phyloP scores from a whole-genome alignment of 1,140 invertebrate genomes.

The Aphis gossypii region DNA sequence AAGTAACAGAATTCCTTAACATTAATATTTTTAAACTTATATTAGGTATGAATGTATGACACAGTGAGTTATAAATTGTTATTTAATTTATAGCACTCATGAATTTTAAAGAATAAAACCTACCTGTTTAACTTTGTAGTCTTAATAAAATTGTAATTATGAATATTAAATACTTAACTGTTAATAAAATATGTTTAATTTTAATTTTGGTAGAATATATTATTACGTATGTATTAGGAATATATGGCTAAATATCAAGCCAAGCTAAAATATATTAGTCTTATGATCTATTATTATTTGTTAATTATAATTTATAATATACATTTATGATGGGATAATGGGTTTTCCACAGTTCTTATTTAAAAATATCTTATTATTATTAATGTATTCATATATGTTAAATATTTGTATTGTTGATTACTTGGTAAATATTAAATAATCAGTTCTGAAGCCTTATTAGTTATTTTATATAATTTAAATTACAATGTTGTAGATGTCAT shows the following conservation, averaged over 20 bases:
- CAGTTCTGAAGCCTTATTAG: neutral
- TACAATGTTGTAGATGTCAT: conserved; percentile 71
- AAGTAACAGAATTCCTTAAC: neutral
- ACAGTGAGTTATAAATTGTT: neutral
- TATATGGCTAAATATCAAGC: neutral
- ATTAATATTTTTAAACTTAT: neutral
- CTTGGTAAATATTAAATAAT: neutral
- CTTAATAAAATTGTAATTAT: neutral
- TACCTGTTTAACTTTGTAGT: neutral
- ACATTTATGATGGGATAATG: neutral
- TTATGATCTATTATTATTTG: neutral
- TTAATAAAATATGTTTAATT: neutral
- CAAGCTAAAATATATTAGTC: neutral
- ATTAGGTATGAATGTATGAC: neutral
- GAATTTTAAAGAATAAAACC: neutral
- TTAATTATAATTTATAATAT: neutral
- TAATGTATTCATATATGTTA: neutral
- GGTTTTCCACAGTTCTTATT: neutral
- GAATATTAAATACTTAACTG: no score
- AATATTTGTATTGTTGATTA: neutral
- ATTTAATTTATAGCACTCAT: neutral
- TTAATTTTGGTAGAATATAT: neutral
- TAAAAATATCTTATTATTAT: neutral
- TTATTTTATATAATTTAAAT: neutral
- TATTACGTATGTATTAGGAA: neutral